Base-by-base conservation (phyloP, 1,140 invertebrate genomes). In the Phocides pigmalion region DNA sequence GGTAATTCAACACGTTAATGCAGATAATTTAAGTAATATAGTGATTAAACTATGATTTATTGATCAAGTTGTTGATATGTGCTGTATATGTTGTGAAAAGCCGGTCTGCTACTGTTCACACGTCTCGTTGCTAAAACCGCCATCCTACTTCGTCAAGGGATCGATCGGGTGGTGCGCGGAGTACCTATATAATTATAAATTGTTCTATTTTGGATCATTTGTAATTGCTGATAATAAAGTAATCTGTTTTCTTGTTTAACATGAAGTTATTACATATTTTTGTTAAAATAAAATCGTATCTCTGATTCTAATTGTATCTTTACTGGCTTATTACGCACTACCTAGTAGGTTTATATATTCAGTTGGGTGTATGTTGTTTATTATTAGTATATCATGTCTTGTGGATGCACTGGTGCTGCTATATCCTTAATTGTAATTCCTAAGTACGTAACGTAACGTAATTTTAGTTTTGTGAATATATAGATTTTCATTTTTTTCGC, bases 151-250 rank as follows among this genome's bases (percentile, higher is more conserved):
- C 16, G 37, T 54, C 51, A 22, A 14, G 51, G 37, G 37, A 54
- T 54, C 51, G 51, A 54, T 54, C 35, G 35, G 39, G 39, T 22
- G 9, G 37, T 56, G 37, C 53, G 53, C 39, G 53, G 42, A 39
- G 35, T 39, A 22, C 35, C n/a, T n/a, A n/a, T n/a, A 54, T 17
- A 41, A 54, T 12, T 54, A 15, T 35, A 35, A 32, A 32, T 9
- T 32, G 25, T 50, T 50, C 47, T 50, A 17, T 19, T 3, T 28
- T 50, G n/a, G n/a, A n/a, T 11, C 1, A 32, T 50, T 35, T 35
- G 47, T 32, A 28, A 50, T 32, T 32, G 17, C 25, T 8, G 15
- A 50, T 16, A 32, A 32, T 17, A 8, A 1, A 50, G 22, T 8
- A 28, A 15, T 16, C 15, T 28, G 9, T 28, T 0, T 19, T 19